Percentiles rank a stretch among this genome's conserved stretches.
These are phyloP conservation scores for Silvanus unidentatus DNA, from an alignment of 2,888 invertebrate species.

Conservation along the genomic window DNA sequence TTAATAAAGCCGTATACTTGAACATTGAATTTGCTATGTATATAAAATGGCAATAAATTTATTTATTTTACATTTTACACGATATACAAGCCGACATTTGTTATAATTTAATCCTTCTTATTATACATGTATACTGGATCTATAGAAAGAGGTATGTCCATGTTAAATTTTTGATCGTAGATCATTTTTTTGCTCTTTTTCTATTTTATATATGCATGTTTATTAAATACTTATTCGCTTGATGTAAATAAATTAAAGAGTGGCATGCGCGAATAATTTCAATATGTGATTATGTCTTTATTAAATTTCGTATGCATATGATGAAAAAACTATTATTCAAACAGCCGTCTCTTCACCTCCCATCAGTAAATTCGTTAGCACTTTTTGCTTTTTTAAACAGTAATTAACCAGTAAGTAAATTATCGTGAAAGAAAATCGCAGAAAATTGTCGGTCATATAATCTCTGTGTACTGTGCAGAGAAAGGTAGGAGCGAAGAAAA, in stretches of 20 bases:
- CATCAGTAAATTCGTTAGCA: too few relatives aligned
- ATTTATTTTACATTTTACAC: slow-evolving; percentile 31
- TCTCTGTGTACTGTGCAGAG: too few relatives aligned
- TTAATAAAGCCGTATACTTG: slow-evolving; percentile 45
- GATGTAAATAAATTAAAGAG: too few relatives aligned
- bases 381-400: slow-evolving; percentile 13
- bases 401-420: slow-evolving; percentile 19
- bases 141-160: background rate
- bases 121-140: background rate
- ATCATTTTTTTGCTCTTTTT: too few relatives aligned
- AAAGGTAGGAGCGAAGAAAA: too few relatives aligned
- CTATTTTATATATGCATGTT: too few relatives aligned
- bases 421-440: slow-evolving; percentile 21
- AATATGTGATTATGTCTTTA: too few relatives aligned
- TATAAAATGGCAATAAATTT: slow-evolving; percentile 28
- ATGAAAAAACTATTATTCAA: too few relatives aligned
- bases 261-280: too few relatives aligned
- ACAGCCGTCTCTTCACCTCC: too few relatives aligned
- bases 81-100: slow-evolving; percentile 26
- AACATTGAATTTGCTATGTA: slow-evolving; percentile 37
- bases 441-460: slow-evolving; percentile 16
- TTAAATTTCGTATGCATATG: too few relatives aligned
- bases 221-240: too few relatives aligned
- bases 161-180: background rate
- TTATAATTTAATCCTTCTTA: slow-evolving; percentile 20